Evolutionary conservation across 1,140 invertebrate species (phyloP).

Genomic region (Cherax destructor): DNA sequence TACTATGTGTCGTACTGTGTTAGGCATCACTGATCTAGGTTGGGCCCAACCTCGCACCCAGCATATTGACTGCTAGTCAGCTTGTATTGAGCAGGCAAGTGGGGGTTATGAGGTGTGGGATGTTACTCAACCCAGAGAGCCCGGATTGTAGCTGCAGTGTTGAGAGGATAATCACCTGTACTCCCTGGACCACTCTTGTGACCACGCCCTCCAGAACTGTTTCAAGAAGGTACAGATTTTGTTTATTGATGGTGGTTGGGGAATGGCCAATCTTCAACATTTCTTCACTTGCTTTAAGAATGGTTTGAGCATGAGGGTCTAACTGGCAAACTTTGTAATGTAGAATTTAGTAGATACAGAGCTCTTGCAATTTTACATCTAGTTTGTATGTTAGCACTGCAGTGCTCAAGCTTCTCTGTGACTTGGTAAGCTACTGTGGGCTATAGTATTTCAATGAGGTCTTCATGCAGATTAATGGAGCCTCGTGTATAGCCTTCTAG

Average conservation of each 20-base stretch:
- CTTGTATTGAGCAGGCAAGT: slow-evolving; percentile 58
- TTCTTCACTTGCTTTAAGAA: slow-evolving; percentile 56
- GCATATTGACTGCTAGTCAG: slow-evolving; percentile 52
- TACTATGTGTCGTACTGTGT: slow-evolving; percentile 68
- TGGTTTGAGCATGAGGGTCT: slow-evolving; percentile 63
- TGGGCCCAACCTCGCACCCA: slow-evolving; percentile 33
- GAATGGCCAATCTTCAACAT: slow-evolving; percentile 44
- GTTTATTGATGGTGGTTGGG: slow-evolving; percentile 60
- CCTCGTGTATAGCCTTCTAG: neutral
- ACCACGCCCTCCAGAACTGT: slow-evolving; percentile 61
- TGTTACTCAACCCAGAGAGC: slow-evolving; percentile 50
- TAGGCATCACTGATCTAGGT: slow-evolving; percentile 62
- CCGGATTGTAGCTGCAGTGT: slow-evolving; percentile 57
- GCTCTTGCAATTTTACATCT: slow-evolving; percentile 41
- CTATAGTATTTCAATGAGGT: slow-evolving; percentile 21
- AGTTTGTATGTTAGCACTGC: slow-evolving; percentile 36
- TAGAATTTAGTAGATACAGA: slow-evolving; percentile 47
- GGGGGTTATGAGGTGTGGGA: slow-evolving; percentile 36
- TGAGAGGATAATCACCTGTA: slow-evolving; percentile 51
- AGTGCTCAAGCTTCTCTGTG: slow-evolving; percentile 32
- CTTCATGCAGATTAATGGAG: slow-evolving; percentile 2
- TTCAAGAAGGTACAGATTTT: slow-evolving; percentile 61
- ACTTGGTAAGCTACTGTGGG: slow-evolving; percentile 12
- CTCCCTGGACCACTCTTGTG: slow-evolving; percentile 31
- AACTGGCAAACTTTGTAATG: slow-evolving; percentile 29